Evolutionary conservation across 2,888 invertebrate genomes (phyloP).

Genomic region (Protula sp.): DNA sequence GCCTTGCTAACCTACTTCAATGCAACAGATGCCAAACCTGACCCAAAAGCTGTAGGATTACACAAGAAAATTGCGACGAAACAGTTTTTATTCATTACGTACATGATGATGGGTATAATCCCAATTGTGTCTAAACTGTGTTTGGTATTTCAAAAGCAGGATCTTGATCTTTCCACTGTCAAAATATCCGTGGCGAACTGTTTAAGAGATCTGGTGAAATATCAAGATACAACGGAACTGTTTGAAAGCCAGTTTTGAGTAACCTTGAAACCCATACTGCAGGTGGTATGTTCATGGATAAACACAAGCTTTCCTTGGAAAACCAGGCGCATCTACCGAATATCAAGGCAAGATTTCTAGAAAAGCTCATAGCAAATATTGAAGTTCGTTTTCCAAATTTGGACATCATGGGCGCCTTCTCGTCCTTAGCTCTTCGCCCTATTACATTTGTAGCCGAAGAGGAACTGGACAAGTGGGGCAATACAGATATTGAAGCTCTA

Average conservation of each 20-base stretch:
- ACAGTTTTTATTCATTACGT: not conserved
- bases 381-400: not conserved
- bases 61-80: not conserved
- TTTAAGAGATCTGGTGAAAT: not conserved
- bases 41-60: slow-evolving; percentile 1
- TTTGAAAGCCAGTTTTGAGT: too few species aligned
- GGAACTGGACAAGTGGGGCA: not conserved
- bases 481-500: not conserved
- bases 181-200: not conserved
- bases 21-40: too few species aligned
- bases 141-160: not conserved
- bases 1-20: too few species aligned
- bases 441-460: not conserved
- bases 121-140: not conserved
- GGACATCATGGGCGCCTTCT: not conserved
- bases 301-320: too few species aligned
- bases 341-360: not conserved
- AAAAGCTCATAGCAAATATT: not conserved
- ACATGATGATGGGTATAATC: slow-evolving; percentile 1
- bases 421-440: not conserved
- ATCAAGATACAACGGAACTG: too few species aligned
- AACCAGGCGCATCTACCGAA: too few species aligned
- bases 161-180: not conserved
- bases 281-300: too few species aligned
- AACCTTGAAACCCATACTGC: too few species aligned